Evolutionary conservation across 2,113 vertebrate species (phyloP).

Genomic region (Tursiops truncatus): DNA sequence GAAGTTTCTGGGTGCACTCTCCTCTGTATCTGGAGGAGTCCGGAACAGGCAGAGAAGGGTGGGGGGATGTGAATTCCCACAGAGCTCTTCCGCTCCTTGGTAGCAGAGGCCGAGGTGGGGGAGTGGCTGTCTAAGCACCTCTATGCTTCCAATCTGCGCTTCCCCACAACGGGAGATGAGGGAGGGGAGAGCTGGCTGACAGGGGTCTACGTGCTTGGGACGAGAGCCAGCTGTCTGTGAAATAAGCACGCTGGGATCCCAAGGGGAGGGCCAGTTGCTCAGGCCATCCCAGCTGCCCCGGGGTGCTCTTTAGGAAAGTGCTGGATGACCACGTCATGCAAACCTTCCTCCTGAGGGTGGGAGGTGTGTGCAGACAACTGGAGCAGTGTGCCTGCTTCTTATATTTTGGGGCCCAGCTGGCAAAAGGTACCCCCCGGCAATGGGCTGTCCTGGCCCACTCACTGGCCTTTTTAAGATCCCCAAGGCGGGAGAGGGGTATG

Average conservation of each 20-base stretch:
- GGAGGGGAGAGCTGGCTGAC: background rate
- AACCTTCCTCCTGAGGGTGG: background rate
- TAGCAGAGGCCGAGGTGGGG: background rate
- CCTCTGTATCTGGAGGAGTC: background rate
- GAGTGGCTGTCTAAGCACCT: background rate
- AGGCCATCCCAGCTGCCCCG: background rate
- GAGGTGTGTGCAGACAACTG: background rate
- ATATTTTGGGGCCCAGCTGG: background rate
- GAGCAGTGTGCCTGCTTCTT: background rate
- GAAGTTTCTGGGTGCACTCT: background rate
- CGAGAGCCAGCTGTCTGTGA: background rate
- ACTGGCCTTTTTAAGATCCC: background rate
- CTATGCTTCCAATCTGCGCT: background rate
- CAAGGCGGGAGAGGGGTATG: no score
- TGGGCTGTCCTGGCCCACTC: background rate
- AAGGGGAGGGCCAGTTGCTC: background rate
- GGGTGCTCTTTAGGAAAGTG: background rate
- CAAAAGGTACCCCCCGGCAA: background rate
- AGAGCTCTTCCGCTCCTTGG: background rate
- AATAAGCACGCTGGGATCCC: background rate
- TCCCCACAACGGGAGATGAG: background rate
- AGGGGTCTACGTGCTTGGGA: background rate
- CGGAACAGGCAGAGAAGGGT: no score
- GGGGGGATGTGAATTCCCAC: background rate
- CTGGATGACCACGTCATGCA: background rate